Percentiles rank a stretch among this genome's conserved stretches.
Evolutionary conservation across 1,140 invertebrate genomes (phyloP).

Genomic region (Archivesica marissinica): DNA sequence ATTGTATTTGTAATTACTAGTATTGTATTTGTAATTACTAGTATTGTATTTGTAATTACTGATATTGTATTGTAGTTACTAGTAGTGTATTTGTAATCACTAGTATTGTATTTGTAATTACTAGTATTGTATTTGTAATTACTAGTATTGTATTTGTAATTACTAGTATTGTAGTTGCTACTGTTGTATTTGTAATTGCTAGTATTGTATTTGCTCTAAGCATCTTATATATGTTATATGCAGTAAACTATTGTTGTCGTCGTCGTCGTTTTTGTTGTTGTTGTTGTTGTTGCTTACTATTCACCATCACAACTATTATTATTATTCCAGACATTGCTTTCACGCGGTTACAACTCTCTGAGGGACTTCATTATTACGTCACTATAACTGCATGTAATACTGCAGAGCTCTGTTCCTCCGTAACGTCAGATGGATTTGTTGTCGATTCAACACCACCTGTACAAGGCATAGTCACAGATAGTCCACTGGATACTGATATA

Average conservation of each 20-base stretch:
- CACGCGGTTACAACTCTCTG: slow-evolving; percentile 52
- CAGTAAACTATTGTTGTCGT: not conserved
- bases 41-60: too few species aligned
- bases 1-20: too few species aligned
- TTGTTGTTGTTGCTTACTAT: not conserved
- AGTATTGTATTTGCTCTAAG: too few species aligned
- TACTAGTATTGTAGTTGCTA: too few species aligned
- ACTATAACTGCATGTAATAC: slow-evolving; percentile 74
- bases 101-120: too few species aligned
- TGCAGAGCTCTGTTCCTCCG: slow-evolving; percentile 63
- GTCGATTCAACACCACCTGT: slow-evolving; percentile 71
- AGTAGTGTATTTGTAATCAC: too few species aligned
- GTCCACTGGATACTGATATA: slow-evolving; percentile 63
- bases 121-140: too few species aligned
- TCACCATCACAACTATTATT: not conserved
- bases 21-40: too few species aligned
- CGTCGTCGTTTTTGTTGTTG: too few species aligned
- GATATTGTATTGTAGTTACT: too few species aligned
- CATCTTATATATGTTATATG: not conserved
- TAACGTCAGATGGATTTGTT: slow-evolving; percentile 72
- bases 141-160: too few species aligned
- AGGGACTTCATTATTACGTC: slow-evolving; percentile 69
- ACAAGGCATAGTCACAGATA: slow-evolving; percentile 67
- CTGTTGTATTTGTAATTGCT: too few species aligned
- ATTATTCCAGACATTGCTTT: slow-evolving; percentile 59